Evolutionary conservation across 1,140 invertebrate genomes (phyloP).

Genomic region (Drosophila lacteicornis): DNA sequence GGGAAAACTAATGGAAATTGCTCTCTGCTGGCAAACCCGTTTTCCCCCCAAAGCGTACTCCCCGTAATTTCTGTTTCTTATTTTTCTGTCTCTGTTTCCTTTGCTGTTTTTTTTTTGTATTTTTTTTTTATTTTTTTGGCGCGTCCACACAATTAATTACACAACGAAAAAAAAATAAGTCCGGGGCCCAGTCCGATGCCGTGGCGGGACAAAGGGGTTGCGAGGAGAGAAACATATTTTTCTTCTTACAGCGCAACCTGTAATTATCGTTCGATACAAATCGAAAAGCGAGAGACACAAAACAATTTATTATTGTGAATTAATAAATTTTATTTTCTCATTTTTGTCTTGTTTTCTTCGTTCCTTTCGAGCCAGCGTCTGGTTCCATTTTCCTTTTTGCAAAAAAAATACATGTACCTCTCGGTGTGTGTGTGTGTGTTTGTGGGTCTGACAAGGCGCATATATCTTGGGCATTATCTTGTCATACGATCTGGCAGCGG

Average conservation of each 20-base stretch:
- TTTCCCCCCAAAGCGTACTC: not conserved
- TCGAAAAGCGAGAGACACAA: conserved; percentile 78
- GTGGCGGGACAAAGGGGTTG: conserved; percentile 7
- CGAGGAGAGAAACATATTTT: conserved; percentile 55
- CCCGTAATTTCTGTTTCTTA: conserved; percentile 36
- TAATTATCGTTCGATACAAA: conserved; percentile 80
- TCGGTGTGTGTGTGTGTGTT: conserved; percentile 2
- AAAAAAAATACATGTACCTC: not conserved
- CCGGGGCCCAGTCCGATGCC: conserved; percentile 7
- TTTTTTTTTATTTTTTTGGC: conserved; percentile 4
- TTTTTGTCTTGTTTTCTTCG: conserved; percentile 16
- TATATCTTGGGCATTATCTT: conserved; percentile 76
- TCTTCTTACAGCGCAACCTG: conserved; percentile 71
- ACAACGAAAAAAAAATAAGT: conserved; percentile 53
- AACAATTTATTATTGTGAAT: conserved; percentile 79
- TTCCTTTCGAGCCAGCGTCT: not conserved
- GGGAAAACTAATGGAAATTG: conserved; percentile 55
- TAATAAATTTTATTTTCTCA: conserved; percentile 74
- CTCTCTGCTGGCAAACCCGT: conserved; percentile 22
- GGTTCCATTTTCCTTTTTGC: conserved; percentile 41
- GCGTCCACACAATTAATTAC: conserved; percentile 70
- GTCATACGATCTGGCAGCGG: conserved; percentile 70
- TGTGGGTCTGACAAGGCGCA: conserved; percentile 67
- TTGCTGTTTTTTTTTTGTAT: conserved; percentile 12
- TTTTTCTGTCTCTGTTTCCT: conserved; percentile 20